These are phyloP conservation scores for Rhyacichthys aspro DNA, from an alignment of 2,797 vertebrate genomes.

Conservation along the genomic window DNA sequence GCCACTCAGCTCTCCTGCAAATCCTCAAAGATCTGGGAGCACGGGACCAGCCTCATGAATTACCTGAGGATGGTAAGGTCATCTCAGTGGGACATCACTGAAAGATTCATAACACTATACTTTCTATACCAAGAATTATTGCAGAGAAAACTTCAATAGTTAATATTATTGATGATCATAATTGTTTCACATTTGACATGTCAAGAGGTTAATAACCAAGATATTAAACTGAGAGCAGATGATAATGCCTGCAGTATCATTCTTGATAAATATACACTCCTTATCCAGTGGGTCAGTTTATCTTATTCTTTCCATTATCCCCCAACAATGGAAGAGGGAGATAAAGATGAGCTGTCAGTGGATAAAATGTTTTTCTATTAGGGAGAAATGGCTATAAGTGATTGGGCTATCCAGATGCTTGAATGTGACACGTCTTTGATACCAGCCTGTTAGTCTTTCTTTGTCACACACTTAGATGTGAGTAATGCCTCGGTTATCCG, in stretches of 20 bases:
- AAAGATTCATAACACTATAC: neutral
- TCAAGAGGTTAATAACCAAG: slow-evolving; percentile 28
- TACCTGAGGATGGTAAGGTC: slow-evolving; percentile 97
- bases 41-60: slow-evolving; percentile 98
- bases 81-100: slow-evolving; percentile 25
- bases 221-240: slow-evolving; percentile 27
- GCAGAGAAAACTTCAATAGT: neutral
- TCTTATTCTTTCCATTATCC: slow-evolving; percentile 35
- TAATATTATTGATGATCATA: slow-evolving; percentile 7
- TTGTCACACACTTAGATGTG: slow-evolving; percentile 17
- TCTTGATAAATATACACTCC: slow-evolving; percentile 25
- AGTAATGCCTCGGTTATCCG: slow-evolving; percentile 34
- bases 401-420: slow-evolving; percentile 33
- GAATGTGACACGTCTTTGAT: slow-evolving; percentile 40
- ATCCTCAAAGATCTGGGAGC: slow-evolving; percentile 98
- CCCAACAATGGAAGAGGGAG: slow-evolving; percentile 39
- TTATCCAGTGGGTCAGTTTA: slow-evolving; percentile 35
- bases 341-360: slow-evolving; percentile 56
- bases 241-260: slow-evolving; percentile 21
- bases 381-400: slow-evolving; percentile 38
- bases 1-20: slow-evolving; percentile 96
- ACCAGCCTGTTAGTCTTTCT: slow-evolving; percentile 37
- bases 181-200: slow-evolving; percentile 1
- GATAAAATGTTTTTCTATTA: slow-evolving; percentile 43
- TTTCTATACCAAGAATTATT: neutral